Evolutionary conservation across 2,888 invertebrate genomes (phyloP), one percentile per base, ranked within the genome.

Genomic region (Andricus quercusramuli): DNA sequence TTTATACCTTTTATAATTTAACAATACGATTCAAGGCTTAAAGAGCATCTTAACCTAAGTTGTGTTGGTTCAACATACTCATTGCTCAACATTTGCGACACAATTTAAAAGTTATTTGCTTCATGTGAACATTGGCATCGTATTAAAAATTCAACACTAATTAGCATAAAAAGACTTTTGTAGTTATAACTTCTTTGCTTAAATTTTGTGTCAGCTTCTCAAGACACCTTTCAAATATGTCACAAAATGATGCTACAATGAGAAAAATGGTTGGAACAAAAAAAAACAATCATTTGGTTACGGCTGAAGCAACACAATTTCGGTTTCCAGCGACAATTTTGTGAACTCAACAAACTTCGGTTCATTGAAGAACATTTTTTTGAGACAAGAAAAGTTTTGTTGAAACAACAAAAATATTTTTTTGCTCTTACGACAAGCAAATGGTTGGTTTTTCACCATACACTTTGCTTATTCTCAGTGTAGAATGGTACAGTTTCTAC

Each of bases 121-220:
- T 74, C 32, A 74, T 56, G 74, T 56, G 22, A 56, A 74, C 74
- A 74, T n/a, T 56, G 37, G 22, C 74, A 74, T 74, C 37, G 56
- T 74, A 11, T 56, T 37, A 4, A 56, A 47, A 70, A 47, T 29
- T 37, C 11, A 22, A 32, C n/a, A 32, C n/a, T 74, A 32, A 56
- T 56, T 37, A 32, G n/a, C n/a, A n/a, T 74, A 56, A 56, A 56
- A 56, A 32, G 32, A 37, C 56, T 74, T 32, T 37, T 32, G 20
- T 5, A 51, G 56, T n/a, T 74, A 37, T 37, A 25, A 4, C 37
- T n/a, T 65, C 6, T 32, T 65, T 25, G n/a, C 29, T 51, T 32
- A 29, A 56, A 74, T 56, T 56, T 56, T 32, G 51, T 20, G 11
- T 74, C 56, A 32, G 74, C 32, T 74, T 74, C 56, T 74, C 56